Conservation (phyloP, 2,113 vertebrate genomes). For the Rhagologus leucostigma region DNA sequence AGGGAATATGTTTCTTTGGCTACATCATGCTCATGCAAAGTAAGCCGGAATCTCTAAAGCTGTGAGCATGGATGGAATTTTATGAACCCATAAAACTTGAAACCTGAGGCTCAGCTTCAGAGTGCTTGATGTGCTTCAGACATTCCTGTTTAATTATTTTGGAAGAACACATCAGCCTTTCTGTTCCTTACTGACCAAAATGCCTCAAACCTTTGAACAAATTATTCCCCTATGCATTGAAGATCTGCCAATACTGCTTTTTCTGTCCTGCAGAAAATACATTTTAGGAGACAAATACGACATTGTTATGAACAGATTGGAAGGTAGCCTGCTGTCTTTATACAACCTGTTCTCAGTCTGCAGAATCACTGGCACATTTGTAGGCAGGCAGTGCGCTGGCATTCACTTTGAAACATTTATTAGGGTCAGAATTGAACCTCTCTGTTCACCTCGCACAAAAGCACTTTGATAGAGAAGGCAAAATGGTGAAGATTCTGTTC, state of each 20-base stretch:
- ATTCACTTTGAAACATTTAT: neutral
- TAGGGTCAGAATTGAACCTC: neutral
- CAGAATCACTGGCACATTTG: neutral
- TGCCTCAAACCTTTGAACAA: neutral
- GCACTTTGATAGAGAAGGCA: neutral
- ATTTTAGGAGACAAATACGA: neutral
- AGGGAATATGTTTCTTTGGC: neutral
- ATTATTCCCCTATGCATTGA: neutral
- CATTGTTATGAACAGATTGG: neutral
- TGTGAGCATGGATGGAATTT: neutral
- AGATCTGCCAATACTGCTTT: neutral
- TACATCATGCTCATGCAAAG: neutral
- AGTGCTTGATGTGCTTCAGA: neutral
- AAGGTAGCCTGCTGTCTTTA: neutral
- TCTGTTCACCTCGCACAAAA: neutral
- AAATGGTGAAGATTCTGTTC: neutral
- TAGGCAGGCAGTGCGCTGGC: neutral
- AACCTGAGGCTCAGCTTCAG: neutral
- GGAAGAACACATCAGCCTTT: neutral
- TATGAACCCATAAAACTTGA: neutral
- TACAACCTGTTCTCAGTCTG: neutral
- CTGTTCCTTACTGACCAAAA: neutral
- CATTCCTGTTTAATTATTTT: slow-evolving; percentile 7
- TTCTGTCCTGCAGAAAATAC: neutral
- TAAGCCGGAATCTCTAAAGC: neutral